Conservation (phyloP, 2,113 vertebrate species). For the Erpornis zantholeuca region DNA sequence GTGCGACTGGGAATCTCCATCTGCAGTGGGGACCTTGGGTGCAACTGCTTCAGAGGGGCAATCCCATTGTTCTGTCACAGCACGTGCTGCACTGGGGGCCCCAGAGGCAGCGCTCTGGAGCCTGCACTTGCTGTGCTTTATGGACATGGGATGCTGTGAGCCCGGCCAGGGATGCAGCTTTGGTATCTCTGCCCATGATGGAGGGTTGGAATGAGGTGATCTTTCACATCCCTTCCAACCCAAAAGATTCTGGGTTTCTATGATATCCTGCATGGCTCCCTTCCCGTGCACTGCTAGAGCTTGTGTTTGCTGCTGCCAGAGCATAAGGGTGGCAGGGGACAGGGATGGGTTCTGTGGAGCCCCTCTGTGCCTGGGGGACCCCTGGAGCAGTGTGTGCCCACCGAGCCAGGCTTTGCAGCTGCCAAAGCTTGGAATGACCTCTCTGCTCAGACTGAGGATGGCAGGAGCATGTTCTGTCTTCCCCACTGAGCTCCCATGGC, state of each 20-base stretch:
- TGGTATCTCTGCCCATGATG: not conserved
- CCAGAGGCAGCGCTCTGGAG: not conserved
- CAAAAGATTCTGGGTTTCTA: not conserved
- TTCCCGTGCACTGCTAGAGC: not conserved
- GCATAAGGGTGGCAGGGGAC: rapidly evolving
- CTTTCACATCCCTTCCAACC: not conserved
- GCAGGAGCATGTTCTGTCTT: not conserved
- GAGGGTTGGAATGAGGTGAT: not conserved
- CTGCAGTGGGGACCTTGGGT: rapidly evolving
- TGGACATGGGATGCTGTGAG: not conserved
- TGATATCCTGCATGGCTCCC: not conserved
- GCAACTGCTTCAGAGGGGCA: rapidly evolving
- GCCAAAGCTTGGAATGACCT: not conserved
- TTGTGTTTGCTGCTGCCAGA: not conserved
- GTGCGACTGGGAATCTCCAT: rapidly evolving
- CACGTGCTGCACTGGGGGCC: rapidly evolving
- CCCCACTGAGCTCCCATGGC: rapidly evolving
- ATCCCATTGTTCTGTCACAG: rapidly evolving
- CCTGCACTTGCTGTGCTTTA: not conserved
- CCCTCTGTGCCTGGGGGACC: not conserved
- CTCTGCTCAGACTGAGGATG: not conserved
- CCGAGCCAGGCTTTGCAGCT: not conserved
- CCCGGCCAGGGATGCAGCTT: not conserved
- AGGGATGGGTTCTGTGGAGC: not conserved
- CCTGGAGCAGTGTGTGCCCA: not conserved